Base-by-base conservation (phyloP, 1,140 invertebrate species). In the Sogatella furcifera region DNA sequence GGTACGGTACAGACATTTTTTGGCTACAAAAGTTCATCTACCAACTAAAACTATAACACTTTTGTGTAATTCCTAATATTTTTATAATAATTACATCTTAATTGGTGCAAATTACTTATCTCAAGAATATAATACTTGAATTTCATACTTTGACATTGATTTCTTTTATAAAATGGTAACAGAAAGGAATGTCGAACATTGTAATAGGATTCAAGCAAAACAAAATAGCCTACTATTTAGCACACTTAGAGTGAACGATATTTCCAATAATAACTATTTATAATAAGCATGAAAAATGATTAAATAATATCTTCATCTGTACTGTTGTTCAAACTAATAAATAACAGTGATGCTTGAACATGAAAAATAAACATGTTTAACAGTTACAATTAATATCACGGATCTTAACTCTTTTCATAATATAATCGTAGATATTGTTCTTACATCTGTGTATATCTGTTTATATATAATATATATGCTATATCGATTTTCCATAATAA, bases 381-480 rank as follows among this genome's bases (percentile, higher is more conserved):
- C 15, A 22, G 21, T 19, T 19, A 17, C 21, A 19, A 49, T 49
- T 49, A 38, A 38, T 49, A 49, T 22, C 46, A 49, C 21, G 15
- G 15, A 49, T 49, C 21, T 49, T 49, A 49, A 49, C 46, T 49
- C 21, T 49, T 49, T 10, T 49, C 21, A 49, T 49, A 49, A 11
- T 49, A 22, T 19, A 11, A 22, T 17, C 15, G 15, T 49, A 19
- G 46, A 49, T 64, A 64, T 61, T 46, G 57, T 61, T 52, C 60
- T 56, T 60, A 64, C 55, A 61, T 59, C 55, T 61, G 59, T 64
- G 49, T 59, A 57, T 56, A 64, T 64, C 55, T 57, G 43, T 55
- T 31, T 55, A 41, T 42, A n/a, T 42, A 38, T 62, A 62, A 42
- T 56, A 38, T 57, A 41, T 55, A 34, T 58, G 55, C 38, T 46